phyloP scores from a whole-genome alignment of 2,113 vertebrate species.

The Plecotus auritus region DNA sequence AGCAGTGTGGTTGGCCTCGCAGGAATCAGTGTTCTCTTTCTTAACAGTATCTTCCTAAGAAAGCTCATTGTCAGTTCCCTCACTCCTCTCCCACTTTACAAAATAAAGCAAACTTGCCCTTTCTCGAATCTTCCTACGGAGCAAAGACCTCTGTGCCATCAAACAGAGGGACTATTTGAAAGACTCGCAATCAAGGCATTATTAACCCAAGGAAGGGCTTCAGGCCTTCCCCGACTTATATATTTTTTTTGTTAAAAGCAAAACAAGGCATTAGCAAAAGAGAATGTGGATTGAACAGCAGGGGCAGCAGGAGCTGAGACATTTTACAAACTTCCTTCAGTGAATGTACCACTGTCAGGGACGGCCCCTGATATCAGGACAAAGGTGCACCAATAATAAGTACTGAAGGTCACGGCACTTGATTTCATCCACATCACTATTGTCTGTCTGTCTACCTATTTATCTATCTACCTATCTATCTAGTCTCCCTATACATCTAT shows the following conservation, averaged over 20 bases:
- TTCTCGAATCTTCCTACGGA: background rate
- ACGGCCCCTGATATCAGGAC: background rate
- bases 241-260: background rate
- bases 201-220: background rate
- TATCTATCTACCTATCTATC: background rate
- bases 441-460: background rate
- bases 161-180: background rate
- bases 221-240: background rate
- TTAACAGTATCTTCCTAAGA: background rate
- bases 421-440: background rate
- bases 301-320: background rate
- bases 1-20: background rate
- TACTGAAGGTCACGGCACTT: background rate
- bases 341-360: background rate
- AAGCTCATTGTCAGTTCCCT: background rate
- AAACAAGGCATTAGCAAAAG: background rate
- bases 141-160: background rate
- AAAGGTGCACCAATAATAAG: background rate
- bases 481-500: background rate
- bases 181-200: background rate
- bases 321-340: background rate
- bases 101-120: background rate
- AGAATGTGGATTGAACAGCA: background rate
- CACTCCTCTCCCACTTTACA: background rate
- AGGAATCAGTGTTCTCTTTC: background rate